These are phyloP conservation scores for Edolisoma coerulescens DNA, from an alignment of 2,113 vertebrate species.

Conservation along the genomic window DNA sequence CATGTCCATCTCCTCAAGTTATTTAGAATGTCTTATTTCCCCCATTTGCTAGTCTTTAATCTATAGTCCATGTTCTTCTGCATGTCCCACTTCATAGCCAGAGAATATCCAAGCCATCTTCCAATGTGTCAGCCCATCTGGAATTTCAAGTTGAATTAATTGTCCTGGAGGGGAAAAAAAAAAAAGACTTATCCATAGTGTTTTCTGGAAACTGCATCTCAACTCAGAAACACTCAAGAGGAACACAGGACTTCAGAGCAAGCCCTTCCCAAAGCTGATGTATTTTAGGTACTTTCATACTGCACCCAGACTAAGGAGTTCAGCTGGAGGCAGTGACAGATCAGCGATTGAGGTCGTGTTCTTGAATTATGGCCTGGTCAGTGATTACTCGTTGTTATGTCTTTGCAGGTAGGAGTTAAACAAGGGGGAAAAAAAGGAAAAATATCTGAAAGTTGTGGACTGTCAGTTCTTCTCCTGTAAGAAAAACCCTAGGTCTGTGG, in stretches of 20 bases:
- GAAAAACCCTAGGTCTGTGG: neutral
- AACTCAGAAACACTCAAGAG: neutral
- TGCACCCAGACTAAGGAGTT: neutral
- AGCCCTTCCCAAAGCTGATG: neutral
- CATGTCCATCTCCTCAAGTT: neutral
- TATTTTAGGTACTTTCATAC: neutral
- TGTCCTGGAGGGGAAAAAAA: neutral
- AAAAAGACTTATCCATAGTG: neutral
- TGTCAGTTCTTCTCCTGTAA: neutral
- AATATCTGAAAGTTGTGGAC: neutral
- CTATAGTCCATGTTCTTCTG: neutral
- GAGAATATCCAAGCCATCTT: neutral
- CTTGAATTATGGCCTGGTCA: neutral
- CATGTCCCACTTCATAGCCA: neutral
- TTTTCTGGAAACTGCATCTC: neutral
- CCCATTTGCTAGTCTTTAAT: neutral
- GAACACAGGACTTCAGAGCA: neutral
- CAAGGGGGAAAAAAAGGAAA: accelerated
- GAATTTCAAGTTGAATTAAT: neutral
- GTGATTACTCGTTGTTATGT: neutral
- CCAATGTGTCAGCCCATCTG: neutral
- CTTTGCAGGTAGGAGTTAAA: neutral
- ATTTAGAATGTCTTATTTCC: neutral
- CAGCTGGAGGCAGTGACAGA: neutral
- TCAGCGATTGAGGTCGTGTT: neutral